Percentiles rank a stretch among this genome's conserved stretches.
phyloP scores from a whole-genome alignment of 2,888 invertebrate species.

The Eulithis testata region DNA sequence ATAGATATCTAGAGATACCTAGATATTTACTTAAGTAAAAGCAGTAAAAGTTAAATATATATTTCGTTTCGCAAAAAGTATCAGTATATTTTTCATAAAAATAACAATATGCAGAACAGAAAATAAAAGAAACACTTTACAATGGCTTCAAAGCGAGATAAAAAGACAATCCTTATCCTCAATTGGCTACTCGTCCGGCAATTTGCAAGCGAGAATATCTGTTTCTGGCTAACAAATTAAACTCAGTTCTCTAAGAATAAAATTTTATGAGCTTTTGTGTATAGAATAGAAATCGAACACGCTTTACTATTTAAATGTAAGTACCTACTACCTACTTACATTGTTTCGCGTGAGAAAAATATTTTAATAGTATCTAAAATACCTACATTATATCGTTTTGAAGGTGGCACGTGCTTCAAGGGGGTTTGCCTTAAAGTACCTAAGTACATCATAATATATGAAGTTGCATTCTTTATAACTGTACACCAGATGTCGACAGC shows the following conservation, averaged over 20 bases:
- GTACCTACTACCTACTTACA: too few species aligned
- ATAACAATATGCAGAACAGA: background rate
- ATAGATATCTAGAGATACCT: too few species aligned
- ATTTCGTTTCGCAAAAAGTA: too few species aligned
- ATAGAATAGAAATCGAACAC: constrained; percentile 38
- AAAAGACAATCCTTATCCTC: constrained; percentile 32
- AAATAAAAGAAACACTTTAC: background rate
- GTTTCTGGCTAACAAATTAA: constrained; percentile 38
- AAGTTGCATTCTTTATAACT: constrained; percentile 50
- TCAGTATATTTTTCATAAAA: constrained; percentile 15
- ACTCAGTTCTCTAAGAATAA: constrained; percentile 39
- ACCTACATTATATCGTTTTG: constrained; percentile 32
- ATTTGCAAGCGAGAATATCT: constrained; percentile 23
- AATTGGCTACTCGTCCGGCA: constrained; percentile 25
- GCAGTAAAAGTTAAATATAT: too few species aligned
- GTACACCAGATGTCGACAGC: constrained; percentile 55
- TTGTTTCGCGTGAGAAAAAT: too few species aligned
- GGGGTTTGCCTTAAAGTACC: constrained; percentile 49
- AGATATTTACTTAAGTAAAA: too few species aligned
- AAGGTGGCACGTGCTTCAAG: constrained; percentile 51
- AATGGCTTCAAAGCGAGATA: constrained; percentile 18
- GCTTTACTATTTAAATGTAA: constrained; percentile 24
- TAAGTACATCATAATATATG: constrained; percentile 3
- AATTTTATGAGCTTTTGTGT: constrained; percentile 41
- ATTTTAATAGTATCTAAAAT: too few species aligned